phyloP scores from a whole-genome alignment of 1,140 invertebrate genomes.

The Brachionus sp. region DNA sequence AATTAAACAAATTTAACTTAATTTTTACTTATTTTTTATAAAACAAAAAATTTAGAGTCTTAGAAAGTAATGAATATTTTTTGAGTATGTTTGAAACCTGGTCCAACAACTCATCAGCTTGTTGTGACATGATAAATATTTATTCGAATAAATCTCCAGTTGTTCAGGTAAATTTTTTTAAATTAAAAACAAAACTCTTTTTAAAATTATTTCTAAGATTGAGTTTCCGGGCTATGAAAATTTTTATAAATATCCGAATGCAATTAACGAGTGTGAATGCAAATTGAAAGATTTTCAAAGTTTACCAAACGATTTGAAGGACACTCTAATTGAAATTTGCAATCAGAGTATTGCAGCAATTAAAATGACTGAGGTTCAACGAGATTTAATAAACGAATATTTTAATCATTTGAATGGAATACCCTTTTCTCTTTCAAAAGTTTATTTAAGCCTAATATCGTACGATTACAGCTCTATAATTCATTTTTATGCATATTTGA shows the following conservation, averaged over 20 bases:
- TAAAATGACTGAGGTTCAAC: conserved; percentile 8
- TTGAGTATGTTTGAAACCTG: conserved; percentile 10
- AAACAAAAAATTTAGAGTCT: background rate
- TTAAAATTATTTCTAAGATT: background rate
- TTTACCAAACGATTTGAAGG: background rate
- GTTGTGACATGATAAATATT: background rate
- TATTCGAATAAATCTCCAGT: conserved; percentile 34
- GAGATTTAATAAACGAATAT: conserved; percentile 21
- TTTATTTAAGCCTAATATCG: background rate
- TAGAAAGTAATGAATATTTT: conserved; percentile 24
- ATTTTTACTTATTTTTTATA: background rate
- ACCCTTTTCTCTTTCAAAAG: conserved; percentile 26
- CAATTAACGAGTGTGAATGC: background rate
- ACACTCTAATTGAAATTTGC: conserved; percentile 13
- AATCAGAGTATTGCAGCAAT: conserved; percentile 5
- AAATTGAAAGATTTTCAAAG: conserved; percentile 30
- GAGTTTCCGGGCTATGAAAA: background rate
- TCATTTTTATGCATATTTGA: conserved; percentile 44
- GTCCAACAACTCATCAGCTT: background rate
- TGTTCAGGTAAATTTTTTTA: background rate
- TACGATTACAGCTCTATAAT: conserved; percentile 38
- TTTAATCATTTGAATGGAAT: conserved; percentile 13
- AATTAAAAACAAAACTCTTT: background rate
- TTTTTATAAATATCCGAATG: conserved; percentile 19
- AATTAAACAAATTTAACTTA: background rate